Evolutionary conservation across 2,113 vertebrate species (phyloP).

Genomic region (Dissostichus mawsoni): DNA sequence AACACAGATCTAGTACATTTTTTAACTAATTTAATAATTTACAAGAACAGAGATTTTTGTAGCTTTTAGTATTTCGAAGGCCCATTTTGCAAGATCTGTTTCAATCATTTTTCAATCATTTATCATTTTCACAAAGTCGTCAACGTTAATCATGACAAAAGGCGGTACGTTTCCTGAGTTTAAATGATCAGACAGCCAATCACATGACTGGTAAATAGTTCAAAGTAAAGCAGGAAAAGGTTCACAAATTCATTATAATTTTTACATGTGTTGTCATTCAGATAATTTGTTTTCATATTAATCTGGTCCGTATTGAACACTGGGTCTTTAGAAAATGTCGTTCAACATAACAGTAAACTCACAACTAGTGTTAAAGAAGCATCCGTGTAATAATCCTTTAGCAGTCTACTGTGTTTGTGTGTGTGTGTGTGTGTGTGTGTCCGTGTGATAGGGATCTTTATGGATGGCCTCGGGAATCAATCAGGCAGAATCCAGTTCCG

Average conservation of each 20-base stretch:
- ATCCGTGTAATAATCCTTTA: background rate
- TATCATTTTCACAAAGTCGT: background rate
- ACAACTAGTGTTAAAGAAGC: background rate
- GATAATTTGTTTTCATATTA: background rate
- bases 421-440: background rate
- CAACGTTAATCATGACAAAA: background rate
- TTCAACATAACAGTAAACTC: background rate
- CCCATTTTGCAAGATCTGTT: background rate
- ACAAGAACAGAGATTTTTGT: background rate
- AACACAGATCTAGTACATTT: background rate
- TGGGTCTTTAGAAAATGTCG: too few relatives aligned
- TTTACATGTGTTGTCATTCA: background rate
- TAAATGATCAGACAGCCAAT: background rate
- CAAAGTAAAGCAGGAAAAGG: background rate
- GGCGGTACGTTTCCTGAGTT: background rate
- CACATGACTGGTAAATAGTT: background rate
- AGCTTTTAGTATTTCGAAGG: background rate
- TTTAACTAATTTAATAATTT: too few relatives aligned
- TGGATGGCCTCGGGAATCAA: slow-evolving; percentile 34
- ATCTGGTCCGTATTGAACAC: background rate
- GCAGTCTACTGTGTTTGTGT: background rate
- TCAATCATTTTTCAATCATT: background rate
- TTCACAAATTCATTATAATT: too few relatives aligned
- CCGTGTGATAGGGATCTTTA: slow-evolving; percentile 34
- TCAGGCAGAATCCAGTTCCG: slow-evolving; percentile 31